Percentiles rank a stretch among this genome's conserved stretches.
phyloP scores from a whole-genome alignment of 2,113 vertebrate genomes.

The Pantherophis guttatus region DNA sequence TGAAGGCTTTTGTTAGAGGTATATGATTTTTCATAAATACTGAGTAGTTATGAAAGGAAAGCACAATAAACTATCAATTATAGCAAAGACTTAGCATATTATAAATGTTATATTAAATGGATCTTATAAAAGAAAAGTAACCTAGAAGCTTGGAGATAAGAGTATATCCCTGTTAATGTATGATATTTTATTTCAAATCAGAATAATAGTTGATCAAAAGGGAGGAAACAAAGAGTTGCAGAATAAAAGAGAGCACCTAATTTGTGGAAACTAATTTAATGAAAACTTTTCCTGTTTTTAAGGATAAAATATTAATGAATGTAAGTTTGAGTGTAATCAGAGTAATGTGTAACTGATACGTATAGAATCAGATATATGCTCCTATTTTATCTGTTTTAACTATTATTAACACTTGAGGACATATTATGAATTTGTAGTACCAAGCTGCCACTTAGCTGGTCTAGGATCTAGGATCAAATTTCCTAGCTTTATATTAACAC shows the following conservation, averaged over 20 bases:
- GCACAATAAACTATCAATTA: background rate
- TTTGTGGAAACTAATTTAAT: background rate
- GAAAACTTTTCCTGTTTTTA: background rate
- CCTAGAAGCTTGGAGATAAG: no score
- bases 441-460: background rate
- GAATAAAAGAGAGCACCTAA: background rate
- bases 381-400: background rate
- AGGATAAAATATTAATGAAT: background rate
- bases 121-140: no score
- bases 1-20: no score
- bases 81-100: background rate
- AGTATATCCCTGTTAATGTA: background rate
- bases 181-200: background rate
- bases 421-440: background rate
- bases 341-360: background rate
- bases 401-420: background rate
- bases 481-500: background rate
- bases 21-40: background rate
- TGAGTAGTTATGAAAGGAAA: background rate
- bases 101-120: background rate
- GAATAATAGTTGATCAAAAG: background rate
- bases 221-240: background rate
- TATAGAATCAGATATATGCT: background rate
- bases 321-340: background rate
- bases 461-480: background rate